Conservation (phyloP, 1,140 invertebrate species). For the Eumaeus atala region DNA sequence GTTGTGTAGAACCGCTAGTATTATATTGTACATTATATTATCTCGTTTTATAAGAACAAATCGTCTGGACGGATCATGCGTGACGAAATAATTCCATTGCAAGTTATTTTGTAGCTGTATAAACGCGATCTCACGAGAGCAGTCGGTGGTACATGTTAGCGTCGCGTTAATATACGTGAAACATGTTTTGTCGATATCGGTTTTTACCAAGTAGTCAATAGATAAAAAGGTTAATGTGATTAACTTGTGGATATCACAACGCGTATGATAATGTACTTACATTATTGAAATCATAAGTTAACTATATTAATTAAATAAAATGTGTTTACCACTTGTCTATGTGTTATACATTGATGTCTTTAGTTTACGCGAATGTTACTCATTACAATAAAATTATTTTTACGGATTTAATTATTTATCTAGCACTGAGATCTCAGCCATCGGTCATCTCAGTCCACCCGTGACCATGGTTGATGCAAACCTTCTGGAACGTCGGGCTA, state of each 20-base stretch:
- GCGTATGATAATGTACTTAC: slow-evolving; percentile 1
- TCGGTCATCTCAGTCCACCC: too few relatives aligned
- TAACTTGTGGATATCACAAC: slow-evolving; percentile 3
- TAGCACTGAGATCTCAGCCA: too few relatives aligned
- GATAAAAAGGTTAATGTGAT: slow-evolving; percentile 10
- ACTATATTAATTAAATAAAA: not conserved
- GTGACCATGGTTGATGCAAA: too few relatives aligned
- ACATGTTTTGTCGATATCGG: slow-evolving; percentile 6
- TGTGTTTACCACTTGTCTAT: not conserved
- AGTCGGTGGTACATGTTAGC: slow-evolving; percentile 1
- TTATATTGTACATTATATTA: not conserved
- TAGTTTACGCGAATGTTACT: too few relatives aligned
- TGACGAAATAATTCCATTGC: slow-evolving; percentile 6
- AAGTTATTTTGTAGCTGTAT: slow-evolving; percentile 4
- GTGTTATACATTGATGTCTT: too few relatives aligned
- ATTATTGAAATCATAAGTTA: slow-evolving; percentile 4
- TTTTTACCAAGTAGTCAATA: slow-evolving; percentile 4
- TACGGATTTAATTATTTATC: too few relatives aligned
- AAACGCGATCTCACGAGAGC: not conserved
- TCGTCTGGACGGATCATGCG: slow-evolving; percentile 1
- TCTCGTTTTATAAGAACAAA: slow-evolving; percentile 1
- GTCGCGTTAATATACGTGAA: not conserved
- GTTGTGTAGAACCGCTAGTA: too few relatives aligned
- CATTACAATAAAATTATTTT: too few relatives aligned
- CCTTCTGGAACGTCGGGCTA: too few relatives aligned